Percentiles rank a stretch among this genome's conserved stretches.
Conservation (phyloP, 2,888 invertebrate genomes). For the Antheraea yamamai region DNA sequence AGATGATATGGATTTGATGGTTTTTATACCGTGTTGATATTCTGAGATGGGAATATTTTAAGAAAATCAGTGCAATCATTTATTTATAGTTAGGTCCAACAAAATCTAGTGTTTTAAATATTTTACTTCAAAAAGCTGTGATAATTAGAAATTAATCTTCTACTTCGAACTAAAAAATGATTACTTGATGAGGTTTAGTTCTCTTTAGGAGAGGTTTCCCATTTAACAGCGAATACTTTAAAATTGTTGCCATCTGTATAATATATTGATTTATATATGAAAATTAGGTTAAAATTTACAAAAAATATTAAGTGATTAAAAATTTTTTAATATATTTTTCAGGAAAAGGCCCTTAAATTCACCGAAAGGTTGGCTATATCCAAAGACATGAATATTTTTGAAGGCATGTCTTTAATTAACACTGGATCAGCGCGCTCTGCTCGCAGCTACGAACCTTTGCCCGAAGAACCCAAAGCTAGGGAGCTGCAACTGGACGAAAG, state of each 20-base stretch:
- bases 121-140: neutral
- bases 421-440: conserved; percentile 76
- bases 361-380: conserved; percentile 82
- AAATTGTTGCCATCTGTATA: neutral
- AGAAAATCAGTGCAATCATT: neutral
- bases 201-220: neutral
- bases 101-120: neutral
- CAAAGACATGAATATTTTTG: conserved; percentile 75
- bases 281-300: neutral
- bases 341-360: conserved; percentile 84
- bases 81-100: neutral
- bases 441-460: conserved; percentile 70
- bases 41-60: neutral
- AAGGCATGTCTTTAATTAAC: conserved; percentile 77
- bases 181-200: neutral
- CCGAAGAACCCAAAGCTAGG: conserved; percentile 70
- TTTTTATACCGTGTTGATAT: neutral
- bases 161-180: neutral
- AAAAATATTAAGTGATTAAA: neutral
- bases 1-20: conserved; percentile 14
- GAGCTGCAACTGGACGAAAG: conserved; percentile 73
- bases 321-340: conserved; percentile 35
- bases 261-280: neutral
- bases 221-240: neutral
- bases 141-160: neutral